Conservation (phyloP, 2,888 invertebrate genomes). For the Eudemis profundana region DNA sequence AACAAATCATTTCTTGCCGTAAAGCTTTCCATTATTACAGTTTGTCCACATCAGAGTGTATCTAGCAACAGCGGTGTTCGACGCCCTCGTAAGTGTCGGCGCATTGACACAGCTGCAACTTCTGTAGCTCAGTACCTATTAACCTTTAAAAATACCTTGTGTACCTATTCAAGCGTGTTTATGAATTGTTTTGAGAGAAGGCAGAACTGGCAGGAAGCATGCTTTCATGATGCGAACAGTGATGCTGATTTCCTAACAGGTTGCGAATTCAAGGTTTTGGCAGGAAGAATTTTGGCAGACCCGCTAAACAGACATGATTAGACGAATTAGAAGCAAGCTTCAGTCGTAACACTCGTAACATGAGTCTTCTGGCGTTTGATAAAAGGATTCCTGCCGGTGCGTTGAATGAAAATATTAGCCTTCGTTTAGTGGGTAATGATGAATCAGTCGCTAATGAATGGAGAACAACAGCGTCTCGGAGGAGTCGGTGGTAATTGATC, state of each 20-base stretch:
- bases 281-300: background rate
- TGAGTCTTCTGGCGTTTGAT: background rate
- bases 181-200: background rate
- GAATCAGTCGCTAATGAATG: slow-evolving; percentile 30
- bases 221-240: too few relatives aligned
- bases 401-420: slow-evolving; percentile 25
- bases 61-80: background rate
- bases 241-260: background rate
- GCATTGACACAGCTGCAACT: slow-evolving; percentile 10
- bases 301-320: slow-evolving; percentile 7
- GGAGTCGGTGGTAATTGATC: slow-evolving; percentile 21
- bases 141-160: too few relatives aligned
- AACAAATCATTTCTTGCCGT: slow-evolving; percentile 4
- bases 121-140: background rate
- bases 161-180: too few relatives aligned
- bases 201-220: too few relatives aligned
- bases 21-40: slow-evolving; percentile 13
- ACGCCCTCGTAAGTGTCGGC: background rate
- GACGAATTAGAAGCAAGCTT: slow-evolving; percentile 7
- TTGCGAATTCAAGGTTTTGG: background rate
- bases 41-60: background rate
- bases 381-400: slow-evolving; percentile 22
- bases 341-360: background rate
- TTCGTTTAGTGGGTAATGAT: slow-evolving; percentile 25
- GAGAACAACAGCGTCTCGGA: slow-evolving; percentile 31